These are phyloP conservation scores for Antheraea mylitta DNA, from an alignment of 1,140 invertebrate genomes.

Conservation along the genomic window DNA sequence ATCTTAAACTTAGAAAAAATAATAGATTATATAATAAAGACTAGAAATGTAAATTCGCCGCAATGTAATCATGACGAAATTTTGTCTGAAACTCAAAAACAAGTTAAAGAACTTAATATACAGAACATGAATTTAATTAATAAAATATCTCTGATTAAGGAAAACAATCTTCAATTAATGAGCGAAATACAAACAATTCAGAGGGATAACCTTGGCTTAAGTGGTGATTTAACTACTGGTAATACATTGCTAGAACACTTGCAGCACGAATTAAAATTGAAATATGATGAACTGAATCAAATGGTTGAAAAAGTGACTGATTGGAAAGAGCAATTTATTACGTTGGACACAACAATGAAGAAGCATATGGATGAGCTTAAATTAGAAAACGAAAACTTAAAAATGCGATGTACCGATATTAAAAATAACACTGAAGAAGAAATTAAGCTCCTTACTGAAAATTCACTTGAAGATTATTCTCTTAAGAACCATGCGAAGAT, in stretches of 20 bases:
- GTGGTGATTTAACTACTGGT: conserved; percentile 34
- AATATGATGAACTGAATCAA: conserved; percentile 40
- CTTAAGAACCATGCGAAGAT: neutral
- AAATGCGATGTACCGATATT: conserved; percentile 12
- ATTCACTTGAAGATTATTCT: neutral
- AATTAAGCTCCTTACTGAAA: neutral
- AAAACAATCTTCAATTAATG: conserved; percentile 30
- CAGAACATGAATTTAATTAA: conserved; percentile 41
- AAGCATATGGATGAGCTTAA: conserved; percentile 40
- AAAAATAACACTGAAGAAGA: conserved; percentile 1
- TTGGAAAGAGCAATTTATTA: conserved; percentile 46
- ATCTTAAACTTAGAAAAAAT: conserved; percentile 41
- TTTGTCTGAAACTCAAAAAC: conserved; percentile 32
- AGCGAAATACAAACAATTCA: conserved; percentile 38
- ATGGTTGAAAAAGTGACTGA: conserved; percentile 44
- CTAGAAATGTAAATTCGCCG: conserved; percentile 16
- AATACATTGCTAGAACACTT: conserved; percentile 39
- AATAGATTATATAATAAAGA: conserved; percentile 31
- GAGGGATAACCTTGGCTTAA: conserved; percentile 35
- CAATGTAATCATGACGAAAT: conserved; percentile 27
- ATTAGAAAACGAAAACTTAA: conserved; percentile 40
- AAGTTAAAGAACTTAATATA: conserved; percentile 40
- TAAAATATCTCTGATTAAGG: conserved; percentile 36
- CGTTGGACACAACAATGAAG: conserved; percentile 41
- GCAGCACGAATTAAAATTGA: conserved; percentile 38